Evolutionary conservation across 2,888 invertebrate species (phyloP), one percentile per base, ranked within the genome.

Genomic region (Cataglyphis cursor): DNA sequence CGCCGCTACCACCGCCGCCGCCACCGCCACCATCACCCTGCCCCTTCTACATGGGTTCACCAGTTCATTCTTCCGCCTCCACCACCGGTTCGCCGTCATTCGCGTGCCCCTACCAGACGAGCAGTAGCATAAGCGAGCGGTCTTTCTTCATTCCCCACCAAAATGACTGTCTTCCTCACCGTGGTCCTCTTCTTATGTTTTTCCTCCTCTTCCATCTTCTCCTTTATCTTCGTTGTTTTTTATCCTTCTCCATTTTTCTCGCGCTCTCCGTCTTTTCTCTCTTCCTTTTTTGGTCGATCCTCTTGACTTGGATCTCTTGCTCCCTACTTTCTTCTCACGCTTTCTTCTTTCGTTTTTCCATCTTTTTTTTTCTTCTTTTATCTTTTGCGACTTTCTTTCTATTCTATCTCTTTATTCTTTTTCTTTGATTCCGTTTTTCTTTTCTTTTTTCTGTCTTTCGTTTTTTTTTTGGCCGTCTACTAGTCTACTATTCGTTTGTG

Each of bases 1-100:
- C 84, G 38, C n/a, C n/a, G n/a, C n/a, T n/a, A n/a, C 28, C 28
- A 28, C 57, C 57, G 8, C 18, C 54, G 1, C 54, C 85, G 54
- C 87, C 73, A 73, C 89, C 85, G 70, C 82, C 84, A n/a, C 66
- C 82, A 65, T 78, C 54, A 54, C 78, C 82, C 85, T 84, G 81
- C 87, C 73, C 80, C 81, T 70, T 83, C 80, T 76, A 84, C 80
- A 62, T 64, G 21, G 75, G 83, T 87, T 83, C 80, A 83, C 81
- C 70, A 84, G 87, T 86, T 81, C 80, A 87, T 85, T 89, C 89
- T 89, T 87, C 86, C 86, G 87, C 91, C 86, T 89, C 86, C 88
- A 90, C 85, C 89, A 85, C 81, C 85, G 85, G 84, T 85, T 82
- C 59, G 21, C 59, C 38, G 59, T 54, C 70, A 31, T 72, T 78